phyloP scores from a whole-genome alignment of 2,888 invertebrate genomes.

The Neocrepidodera transversa region DNA sequence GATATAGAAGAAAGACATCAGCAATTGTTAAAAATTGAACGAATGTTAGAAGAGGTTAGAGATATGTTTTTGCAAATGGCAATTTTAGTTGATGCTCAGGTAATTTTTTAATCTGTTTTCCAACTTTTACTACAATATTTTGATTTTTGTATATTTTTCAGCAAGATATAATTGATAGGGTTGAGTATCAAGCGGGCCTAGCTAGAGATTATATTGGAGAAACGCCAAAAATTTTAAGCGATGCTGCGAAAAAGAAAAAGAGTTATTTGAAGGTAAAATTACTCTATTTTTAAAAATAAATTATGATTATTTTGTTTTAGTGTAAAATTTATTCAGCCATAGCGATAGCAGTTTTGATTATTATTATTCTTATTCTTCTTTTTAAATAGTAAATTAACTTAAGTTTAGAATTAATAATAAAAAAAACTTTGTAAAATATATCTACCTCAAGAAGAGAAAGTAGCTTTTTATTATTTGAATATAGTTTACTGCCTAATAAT shows the following conservation, averaged over 20 bases:
- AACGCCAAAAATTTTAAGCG: constrained; percentile 64
- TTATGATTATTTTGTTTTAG: constrained; percentile 14
- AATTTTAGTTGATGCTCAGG: constrained; percentile 78
- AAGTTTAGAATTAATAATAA: no score
- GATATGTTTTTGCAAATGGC: constrained; percentile 87
- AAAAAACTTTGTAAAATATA: no score
- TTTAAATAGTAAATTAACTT: constrained; percentile 13
- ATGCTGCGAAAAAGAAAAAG: constrained; percentile 62
- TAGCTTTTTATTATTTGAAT: no score
- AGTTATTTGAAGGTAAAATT: constrained; percentile 63
- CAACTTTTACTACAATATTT: no score
- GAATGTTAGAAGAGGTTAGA: constrained; percentile 76
- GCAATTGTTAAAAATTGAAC: constrained; percentile 82
- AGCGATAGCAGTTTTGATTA: constrained; percentile 5
- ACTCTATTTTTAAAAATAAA: background rate
- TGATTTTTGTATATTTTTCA: constrained; percentile 52
- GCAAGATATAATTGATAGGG: constrained; percentile 72
- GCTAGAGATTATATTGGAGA: constrained; percentile 67
- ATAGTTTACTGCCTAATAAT: no score
- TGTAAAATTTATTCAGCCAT: constrained; percentile 26
- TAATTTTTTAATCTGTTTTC: constrained; percentile 49
- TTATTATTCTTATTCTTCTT: constrained; percentile 12
- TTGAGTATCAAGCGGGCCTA: constrained; percentile 71
- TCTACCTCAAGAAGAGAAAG: no score
- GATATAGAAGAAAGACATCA: constrained; percentile 84